Base-by-base conservation (phyloP, 1,140 invertebrate species). In the Drosophila albomicans region DNA sequence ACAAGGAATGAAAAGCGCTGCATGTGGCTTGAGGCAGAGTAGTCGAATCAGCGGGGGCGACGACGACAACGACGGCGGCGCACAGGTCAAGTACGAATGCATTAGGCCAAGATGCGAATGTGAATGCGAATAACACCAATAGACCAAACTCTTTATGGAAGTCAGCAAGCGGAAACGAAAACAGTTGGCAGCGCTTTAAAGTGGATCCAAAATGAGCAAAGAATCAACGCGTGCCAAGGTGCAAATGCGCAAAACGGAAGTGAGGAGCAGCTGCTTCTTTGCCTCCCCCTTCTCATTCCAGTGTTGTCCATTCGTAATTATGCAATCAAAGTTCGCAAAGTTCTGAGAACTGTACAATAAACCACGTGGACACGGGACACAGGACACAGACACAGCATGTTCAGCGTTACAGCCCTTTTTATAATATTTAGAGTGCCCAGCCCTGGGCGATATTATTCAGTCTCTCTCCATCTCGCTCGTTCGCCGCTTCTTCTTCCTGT, bases 191-290 rank as follows among this genome's bases (percentile, higher is more conserved):
- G 71, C 54, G 61, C 65, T 15, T 65, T 73, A 52, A 67, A 72
- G 61, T 72, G 70, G 64, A 11, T 38, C 61, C 56, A 20, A 57
- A 52, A 46, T 35, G 51, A 30, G 32, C 16, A 49, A 13, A 54
- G 54, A 58, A 70, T 70, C 63, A 82, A 69, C 82, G 76, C 82
- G 82, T 87, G 82, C 82, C 84, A 82, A 87, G 86, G 86, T 81
- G 82, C 70, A 51, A 75, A 15, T 13, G 68, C 7, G 16, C 30
- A 10, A 8, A 73, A 13, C 79, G 82, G 82, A 86, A 82, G 73
- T 86, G 64, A 46, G 30, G n/a, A 28, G 15, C 79, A 87, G 74
- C 74, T 85, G 81, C 15, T 69, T n/a, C 62, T 66, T 25, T 45
- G 25, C 38, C 15, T 41, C 66, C 68, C 32, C 46, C 45, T 25